A percentile compares a stretch with the other conserved stretches of the same genome.
These are phyloP conservation scores for Falco biarmicus DNA, from an alignment of 2,797 vertebrate species.

Conservation along the genomic window DNA sequence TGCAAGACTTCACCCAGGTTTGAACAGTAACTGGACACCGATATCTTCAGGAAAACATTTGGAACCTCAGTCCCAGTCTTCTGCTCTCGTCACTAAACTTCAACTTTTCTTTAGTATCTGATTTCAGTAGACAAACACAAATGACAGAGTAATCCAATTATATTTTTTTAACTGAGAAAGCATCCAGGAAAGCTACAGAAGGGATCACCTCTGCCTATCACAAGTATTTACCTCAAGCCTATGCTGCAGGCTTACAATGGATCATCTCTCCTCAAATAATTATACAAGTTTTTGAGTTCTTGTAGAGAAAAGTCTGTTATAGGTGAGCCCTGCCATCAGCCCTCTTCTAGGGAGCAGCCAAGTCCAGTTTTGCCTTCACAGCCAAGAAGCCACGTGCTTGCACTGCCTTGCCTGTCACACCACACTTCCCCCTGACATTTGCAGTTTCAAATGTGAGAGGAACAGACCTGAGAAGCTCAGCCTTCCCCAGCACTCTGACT, in stretches of 20 bases:
- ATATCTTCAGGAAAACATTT: background rate
- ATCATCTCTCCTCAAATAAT: background rate
- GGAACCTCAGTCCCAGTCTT: background rate
- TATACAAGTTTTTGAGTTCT: background rate
- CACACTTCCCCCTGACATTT: background rate
- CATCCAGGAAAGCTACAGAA: background rate
- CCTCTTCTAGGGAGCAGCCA: background rate
- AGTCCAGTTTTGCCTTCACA: background rate
- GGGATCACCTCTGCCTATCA: background rate
- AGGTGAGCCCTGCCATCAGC: background rate
- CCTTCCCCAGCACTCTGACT: background rate
- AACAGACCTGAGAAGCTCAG: background rate
- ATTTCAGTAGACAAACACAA: background rate
- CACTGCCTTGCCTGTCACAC: background rate
- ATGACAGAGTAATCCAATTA: background rate
- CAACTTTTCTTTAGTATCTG: background rate
- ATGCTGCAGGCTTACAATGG: background rate
- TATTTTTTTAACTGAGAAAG: background rate
- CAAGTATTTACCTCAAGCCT: accelerated
- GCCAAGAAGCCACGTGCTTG: background rate
- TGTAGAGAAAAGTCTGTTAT: background rate
- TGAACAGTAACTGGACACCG: background rate
- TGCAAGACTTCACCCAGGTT: background rate
- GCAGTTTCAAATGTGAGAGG: accelerated
- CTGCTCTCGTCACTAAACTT: background rate